phyloP scores from a whole-genome alignment of 1,140 invertebrate species.

The Drosophila orena region DNA sequence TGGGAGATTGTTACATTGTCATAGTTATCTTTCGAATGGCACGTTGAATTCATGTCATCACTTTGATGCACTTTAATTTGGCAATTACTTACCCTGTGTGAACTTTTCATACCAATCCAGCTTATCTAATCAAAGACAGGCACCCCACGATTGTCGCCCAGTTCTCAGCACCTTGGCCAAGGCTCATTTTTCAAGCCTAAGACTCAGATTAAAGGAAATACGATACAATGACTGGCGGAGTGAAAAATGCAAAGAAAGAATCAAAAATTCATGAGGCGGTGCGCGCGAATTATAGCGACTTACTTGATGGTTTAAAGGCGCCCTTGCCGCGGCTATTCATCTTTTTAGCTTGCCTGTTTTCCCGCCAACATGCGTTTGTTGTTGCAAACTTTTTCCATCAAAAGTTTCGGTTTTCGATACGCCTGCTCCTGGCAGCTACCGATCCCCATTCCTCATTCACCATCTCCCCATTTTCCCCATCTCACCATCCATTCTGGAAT shows the following conservation, averaged over 20 bases:
- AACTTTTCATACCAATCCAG: constrained; percentile 33
- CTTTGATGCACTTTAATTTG: neutral
- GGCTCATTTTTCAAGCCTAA: constrained; percentile 75
- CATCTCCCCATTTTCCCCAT: neutral
- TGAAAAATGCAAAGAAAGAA: constrained; percentile 42
- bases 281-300: constrained; percentile 73
- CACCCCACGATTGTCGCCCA: constrained; percentile 38
- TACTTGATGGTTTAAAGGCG: constrained; percentile 63
- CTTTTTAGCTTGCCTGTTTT: constrained; percentile 13
- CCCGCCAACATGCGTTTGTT: constrained; percentile 73
- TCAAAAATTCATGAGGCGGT: constrained; percentile 81
- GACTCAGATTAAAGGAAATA: constrained; percentile 51
- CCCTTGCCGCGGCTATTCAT: constrained; percentile 3
- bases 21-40: neutral
- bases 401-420: constrained; percentile 81
- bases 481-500: constrained; percentile 6
- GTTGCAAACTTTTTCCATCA: constrained; percentile 83
- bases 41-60: constrained; percentile 10
- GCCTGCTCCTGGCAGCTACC: constrained; percentile 48
- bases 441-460: neutral
- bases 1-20: neutral
- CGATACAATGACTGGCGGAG: constrained; percentile 17
- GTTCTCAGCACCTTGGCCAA: constrained; percentile 37
- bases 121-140: constrained; percentile 40
- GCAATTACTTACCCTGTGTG: neutral